Evolutionary conservation across 35 echinoderm and acorn worm species (phyloP).

Genomic region (Holothuria glaberrima): DNA sequence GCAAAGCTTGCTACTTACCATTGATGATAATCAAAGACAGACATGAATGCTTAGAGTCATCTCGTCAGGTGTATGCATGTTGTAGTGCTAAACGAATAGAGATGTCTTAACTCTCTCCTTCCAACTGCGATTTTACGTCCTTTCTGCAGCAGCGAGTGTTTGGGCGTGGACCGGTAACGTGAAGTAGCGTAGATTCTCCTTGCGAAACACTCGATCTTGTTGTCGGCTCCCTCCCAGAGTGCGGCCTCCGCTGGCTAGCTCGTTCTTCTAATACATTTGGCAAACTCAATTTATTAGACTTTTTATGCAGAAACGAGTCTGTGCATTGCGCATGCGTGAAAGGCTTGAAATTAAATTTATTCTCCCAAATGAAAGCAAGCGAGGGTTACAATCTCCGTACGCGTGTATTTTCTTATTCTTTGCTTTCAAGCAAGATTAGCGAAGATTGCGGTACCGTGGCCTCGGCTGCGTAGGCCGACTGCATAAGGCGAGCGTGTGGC

Average conservation of each 20-base stretch:
- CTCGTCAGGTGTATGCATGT: too few relatives aligned
- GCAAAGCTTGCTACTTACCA: too few relatives aligned
- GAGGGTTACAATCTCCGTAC: neutral
- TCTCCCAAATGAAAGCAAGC: constrained; percentile 26
- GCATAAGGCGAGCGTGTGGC: constrained; percentile 27
- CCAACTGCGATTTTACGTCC: neutral
- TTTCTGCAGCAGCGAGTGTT: constrained; percentile 13
- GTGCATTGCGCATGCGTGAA: neutral
- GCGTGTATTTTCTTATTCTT: constrained; percentile 5
- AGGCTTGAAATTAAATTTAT: constrained; percentile 18
- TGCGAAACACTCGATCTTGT: constrained; percentile 26
- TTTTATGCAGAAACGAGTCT: constrained; percentile 37
- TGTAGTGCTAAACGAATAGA: too few relatives aligned
- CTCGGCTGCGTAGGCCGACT: neutral
- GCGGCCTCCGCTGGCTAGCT: constrained; percentile 40
- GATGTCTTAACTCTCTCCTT: too few relatives aligned
- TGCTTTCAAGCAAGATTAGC: too few relatives aligned
- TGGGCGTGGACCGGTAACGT: constrained; percentile 36
- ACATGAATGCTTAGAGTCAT: too few relatives aligned
- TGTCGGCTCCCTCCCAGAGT: constrained; percentile 23
- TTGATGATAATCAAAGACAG: too few relatives aligned
- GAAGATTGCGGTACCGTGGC: neutral
- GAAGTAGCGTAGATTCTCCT: constrained; percentile 31
- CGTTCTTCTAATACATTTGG: constrained; percentile 49
- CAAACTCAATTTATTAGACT: constrained; percentile 45